A percentile compares a stretch with the other conserved stretches of the same genome.
These are phyloP conservation scores for Acronicta leporina DNA, from an alignment of 2,888 invertebrate species.

Conservation along the genomic window DNA sequence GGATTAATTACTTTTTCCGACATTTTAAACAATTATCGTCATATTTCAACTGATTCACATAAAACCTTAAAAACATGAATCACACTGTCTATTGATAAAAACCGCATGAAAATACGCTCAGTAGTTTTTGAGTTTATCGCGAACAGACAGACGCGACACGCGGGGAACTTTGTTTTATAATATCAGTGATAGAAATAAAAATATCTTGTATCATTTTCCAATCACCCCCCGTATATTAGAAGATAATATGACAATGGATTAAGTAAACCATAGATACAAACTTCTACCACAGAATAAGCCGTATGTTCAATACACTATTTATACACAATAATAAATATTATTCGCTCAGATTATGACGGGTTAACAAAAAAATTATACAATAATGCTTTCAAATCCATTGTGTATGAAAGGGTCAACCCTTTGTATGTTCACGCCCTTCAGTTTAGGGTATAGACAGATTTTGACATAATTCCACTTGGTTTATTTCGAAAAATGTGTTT, in stretches of 20 bases:
- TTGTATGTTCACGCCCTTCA: conserved; percentile 28
- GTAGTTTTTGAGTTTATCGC: no score
- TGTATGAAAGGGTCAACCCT: conserved; percentile 29
- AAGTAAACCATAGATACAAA: background rate
- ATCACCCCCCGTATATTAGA: no score
- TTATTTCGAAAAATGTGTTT: conserved; percentile 27
- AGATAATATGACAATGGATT: background rate
- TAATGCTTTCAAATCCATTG: conserved; percentile 51
- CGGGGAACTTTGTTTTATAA: no score
- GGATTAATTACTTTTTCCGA: no score
- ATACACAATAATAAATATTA: conserved; percentile 60
- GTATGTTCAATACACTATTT: conserved; percentile 33
- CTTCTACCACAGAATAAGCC: conserved; percentile 35
- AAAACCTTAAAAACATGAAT: no score
- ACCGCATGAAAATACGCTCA: no score
- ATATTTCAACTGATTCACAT: no score
- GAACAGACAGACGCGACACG: no score
- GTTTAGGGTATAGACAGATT: conserved; percentile 23
- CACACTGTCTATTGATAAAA: no score
- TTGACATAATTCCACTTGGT: conserved; percentile 37
- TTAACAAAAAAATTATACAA: conserved; percentile 70
- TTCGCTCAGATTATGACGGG: conserved; percentile 75
- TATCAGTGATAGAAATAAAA: no score
- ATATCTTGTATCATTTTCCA: no score
- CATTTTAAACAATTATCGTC: no score